phyloP scores from a whole-genome alignment of 2,113 vertebrate species.

The Pelusios castaneus region DNA sequence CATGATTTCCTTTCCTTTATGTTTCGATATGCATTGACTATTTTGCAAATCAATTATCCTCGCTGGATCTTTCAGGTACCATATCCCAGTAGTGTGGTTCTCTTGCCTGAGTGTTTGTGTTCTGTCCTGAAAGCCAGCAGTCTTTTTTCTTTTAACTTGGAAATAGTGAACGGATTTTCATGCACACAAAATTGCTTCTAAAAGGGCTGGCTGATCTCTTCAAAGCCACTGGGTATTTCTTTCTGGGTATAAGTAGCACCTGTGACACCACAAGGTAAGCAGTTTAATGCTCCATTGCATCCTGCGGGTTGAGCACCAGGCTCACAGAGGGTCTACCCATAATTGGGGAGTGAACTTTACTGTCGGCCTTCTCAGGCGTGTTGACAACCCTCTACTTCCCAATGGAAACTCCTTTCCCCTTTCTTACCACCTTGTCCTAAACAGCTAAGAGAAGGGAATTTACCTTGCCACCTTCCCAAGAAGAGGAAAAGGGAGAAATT shows the following conservation, averaged over 20 bases:
- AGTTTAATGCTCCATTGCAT: background rate
- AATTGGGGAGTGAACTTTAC: background rate
- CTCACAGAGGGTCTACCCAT: constrained; percentile 11
- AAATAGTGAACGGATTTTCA: constrained; percentile 44
- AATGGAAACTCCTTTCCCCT: background rate
- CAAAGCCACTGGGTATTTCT: background rate
- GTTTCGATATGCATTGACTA: constrained; percentile 18
- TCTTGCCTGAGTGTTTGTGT: constrained; percentile 28
- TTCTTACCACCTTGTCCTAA: background rate
- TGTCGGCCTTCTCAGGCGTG: background rate
- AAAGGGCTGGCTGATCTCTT: background rate
- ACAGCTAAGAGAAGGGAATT: background rate
- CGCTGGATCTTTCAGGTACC: constrained; percentile 11
- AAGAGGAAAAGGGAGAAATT: background rate
- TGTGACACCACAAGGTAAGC: background rate
- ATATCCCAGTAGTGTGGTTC: constrained; percentile 6
- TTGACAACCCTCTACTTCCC: background rate
- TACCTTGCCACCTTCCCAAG: background rate
- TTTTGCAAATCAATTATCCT: constrained; percentile 19
- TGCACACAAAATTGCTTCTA: constrained; percentile 49
- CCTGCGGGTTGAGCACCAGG: background rate
- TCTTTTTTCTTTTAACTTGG: constrained; percentile 42
- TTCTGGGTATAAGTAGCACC: background rate
- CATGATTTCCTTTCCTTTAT: constrained; percentile 38
- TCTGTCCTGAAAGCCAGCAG: constrained; percentile 6